Percentiles rank a stretch among this genome's conserved stretches.
These are phyloP conservation scores for Alligator sinensis DNA, from an alignment of 2,113 vertebrate genomes.

Conservation along the genomic window DNA sequence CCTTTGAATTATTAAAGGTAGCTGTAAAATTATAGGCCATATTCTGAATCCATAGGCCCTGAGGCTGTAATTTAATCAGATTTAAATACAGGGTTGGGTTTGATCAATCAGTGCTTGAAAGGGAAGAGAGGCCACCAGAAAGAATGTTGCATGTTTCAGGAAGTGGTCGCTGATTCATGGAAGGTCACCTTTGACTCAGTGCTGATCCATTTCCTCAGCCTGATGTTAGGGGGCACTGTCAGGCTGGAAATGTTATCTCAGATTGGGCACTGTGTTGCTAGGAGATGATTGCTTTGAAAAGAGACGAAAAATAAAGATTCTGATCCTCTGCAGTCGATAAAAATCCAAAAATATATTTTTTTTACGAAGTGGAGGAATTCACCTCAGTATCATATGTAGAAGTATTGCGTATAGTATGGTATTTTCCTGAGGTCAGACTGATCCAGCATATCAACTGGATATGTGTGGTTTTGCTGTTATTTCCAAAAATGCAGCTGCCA, in stretches of 20 bases:
- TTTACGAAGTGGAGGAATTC: not conserved
- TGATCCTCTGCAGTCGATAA: not conserved
- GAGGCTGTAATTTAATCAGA: not conserved
- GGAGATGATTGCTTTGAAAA: not conserved
- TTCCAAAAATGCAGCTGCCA: not conserved
- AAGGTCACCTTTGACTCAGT: slow-evolving; percentile 27
- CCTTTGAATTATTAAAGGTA: not conserved
- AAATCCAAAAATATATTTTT: not conserved
- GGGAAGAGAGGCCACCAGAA: not conserved
- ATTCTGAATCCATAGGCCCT: not conserved
- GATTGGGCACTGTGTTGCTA: not conserved
- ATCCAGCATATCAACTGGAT: not conserved
- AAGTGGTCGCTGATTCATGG: not conserved
- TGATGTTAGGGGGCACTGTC: not conserved
- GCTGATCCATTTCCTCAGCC: not conserved
- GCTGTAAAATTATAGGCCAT: not conserved
- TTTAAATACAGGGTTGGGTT: not conserved
- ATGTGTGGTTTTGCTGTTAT: not conserved
- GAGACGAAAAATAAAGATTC: not conserved
- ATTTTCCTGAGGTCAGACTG: not conserved
- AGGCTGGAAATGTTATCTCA: not conserved
- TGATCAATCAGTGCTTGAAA: not conserved
- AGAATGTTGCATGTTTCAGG: not conserved
- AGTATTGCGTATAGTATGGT: rapidly evolving
- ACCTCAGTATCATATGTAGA: not conserved